Evolutionary conservation across 2,113 vertebrate species (phyloP).

Genomic region (Nibea coibor): DNA sequence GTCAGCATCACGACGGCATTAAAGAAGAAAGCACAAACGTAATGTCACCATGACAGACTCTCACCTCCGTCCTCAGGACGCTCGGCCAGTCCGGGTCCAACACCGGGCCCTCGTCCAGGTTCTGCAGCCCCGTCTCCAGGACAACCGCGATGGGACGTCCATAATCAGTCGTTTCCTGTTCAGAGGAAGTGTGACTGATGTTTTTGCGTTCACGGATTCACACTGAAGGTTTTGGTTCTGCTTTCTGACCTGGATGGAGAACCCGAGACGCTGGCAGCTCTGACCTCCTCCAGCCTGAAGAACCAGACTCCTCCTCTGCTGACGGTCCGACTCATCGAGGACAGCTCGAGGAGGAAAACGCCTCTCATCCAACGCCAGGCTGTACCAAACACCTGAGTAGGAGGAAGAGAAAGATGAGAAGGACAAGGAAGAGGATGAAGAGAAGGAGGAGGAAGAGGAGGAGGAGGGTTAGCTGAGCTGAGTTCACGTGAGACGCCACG

Average conservation of each 20-base stretch:
- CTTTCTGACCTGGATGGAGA: slow-evolving; percentile 89
- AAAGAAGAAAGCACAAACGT: no score
- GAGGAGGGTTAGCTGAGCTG: background rate
- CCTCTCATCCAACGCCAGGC: slow-evolving; percentile 87
- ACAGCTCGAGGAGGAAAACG: slow-evolving; percentile 87
- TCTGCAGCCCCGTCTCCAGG: slow-evolving; percentile 85
- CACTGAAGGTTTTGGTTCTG: no score
- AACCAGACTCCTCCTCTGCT: slow-evolving; percentile 65
- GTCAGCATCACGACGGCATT: background rate
- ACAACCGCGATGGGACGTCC: slow-evolving; percentile 89
- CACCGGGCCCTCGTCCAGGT: slow-evolving; percentile 83
- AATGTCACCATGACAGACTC: slow-evolving; percentile 16
- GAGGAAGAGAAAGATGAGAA: background rate
- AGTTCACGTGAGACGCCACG: slow-evolving; percentile 29
- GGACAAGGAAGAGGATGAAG: background rate
- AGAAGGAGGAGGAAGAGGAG: no score
- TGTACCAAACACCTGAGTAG: slow-evolving; percentile 84
- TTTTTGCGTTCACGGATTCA: background rate
- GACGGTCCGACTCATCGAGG: slow-evolving; percentile 85
- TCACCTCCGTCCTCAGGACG: slow-evolving; percentile 85
- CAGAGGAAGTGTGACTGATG: background rate
- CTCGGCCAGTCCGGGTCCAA: slow-evolving; percentile 91
- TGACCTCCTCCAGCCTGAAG: slow-evolving; percentile 75
- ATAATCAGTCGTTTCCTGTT: slow-evolving; percentile 92
- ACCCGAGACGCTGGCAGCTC: slow-evolving; percentile 85